phyloP scores from a whole-genome alignment of 2,113 vertebrate species.

The Egretta garzetta region DNA sequence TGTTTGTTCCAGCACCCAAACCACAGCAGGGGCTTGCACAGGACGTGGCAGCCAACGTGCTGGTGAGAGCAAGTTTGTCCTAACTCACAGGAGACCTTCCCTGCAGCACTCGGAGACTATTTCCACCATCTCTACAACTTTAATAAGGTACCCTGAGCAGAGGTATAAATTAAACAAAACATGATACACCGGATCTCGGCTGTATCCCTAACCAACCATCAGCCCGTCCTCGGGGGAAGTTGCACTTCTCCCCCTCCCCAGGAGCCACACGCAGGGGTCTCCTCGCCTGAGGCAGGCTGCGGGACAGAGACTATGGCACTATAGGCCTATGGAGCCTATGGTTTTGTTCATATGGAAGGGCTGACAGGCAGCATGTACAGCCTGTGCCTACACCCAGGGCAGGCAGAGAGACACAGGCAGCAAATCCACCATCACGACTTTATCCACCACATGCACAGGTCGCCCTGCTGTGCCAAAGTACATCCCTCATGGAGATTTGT shows the following conservation, averaged over 20 bases:
- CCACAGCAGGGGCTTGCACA: too few species aligned
- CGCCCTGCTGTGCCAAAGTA: background rate
- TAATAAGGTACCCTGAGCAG: background rate
- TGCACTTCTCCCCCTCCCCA: background rate
- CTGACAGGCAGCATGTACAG: background rate
- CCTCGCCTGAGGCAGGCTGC: background rate
- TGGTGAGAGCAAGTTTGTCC: background rate
- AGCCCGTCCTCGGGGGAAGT: background rate
- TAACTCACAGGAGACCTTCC: background rate
- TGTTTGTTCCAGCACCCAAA: background rate
- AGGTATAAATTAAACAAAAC: background rate
- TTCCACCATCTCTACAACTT: background rate
- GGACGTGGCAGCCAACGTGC: rapidly evolving
- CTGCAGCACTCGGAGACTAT: background rate
- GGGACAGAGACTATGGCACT: background rate
- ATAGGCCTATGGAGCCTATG: too few species aligned
- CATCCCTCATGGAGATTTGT: background rate
- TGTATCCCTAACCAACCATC: background rate
- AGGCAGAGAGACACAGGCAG: background rate
- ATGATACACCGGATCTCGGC: background rate
- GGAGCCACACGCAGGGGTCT: background rate
- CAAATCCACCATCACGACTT: background rate
- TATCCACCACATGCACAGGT: rapidly evolving
- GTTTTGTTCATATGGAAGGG: background rate
- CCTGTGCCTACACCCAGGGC: background rate